Base-by-base conservation (phyloP, 1,140 invertebrate species). In the Bombus balteatus region DNA sequence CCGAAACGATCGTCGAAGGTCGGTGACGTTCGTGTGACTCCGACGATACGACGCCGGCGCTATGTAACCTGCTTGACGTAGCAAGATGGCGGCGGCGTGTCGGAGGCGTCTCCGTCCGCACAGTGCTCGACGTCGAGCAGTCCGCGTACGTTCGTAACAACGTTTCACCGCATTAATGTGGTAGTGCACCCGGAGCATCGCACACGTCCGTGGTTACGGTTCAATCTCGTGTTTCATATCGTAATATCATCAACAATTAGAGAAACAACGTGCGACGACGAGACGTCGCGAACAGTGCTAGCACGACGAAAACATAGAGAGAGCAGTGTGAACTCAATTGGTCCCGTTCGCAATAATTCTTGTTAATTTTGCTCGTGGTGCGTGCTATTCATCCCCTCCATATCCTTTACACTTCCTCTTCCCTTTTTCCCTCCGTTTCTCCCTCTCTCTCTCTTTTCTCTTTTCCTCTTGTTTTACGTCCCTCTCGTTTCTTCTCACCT, bases 11-110 rank as follows among this genome's bases (percentile, higher is more conserved):
- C 91, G 90, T 81, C 2, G 34, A 65, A 70, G 59, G 78, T 53
- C 88, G 89, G 83, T 62, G 86, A 66, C 39, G 83, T 79, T 89
- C 92, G 87, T 68, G 59, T 75, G 77, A 73, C 85, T 79, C 76
- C 89, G 86, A 81, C 79, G 8, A 74, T 75, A 83, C 78, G 77
- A 81, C 88, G 89, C 75, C 90, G 88, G 87, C 91, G 88, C 89
- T 65, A 70, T 89, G 41, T 76, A 32, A 85, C 47, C 62, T 71
- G 88, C 80, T 91, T 92, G 90, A 94, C 93, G 92, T 93, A 92
- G 91, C 92, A 94, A 94, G 91, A 94, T 94, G 94, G 94, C 94
- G 94, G 93, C 94, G 93, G 91, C 94, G 93, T 92, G 92, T 94
- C 93, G 93, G 94, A 94, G 93, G 94, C 93, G 94, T 94, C 94